These are phyloP conservation scores for Leptestheria dahalacensis DNA, from an alignment of 1,140 invertebrate genomes.

Conservation along the genomic window DNA sequence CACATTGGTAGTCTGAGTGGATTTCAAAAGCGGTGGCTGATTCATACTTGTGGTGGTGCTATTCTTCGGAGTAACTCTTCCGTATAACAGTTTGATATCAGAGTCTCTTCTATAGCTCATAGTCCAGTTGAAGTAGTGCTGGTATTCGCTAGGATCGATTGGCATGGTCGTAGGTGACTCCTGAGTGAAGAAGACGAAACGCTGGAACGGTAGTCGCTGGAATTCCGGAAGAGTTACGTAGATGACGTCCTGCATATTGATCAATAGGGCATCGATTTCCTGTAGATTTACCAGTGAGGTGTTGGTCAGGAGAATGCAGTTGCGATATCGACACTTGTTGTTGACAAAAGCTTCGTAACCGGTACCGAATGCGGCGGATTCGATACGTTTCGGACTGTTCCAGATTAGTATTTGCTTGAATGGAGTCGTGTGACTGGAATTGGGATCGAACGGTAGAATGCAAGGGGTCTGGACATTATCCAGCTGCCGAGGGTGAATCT, in stretches of 20 bases:
- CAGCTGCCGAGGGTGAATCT: too few relatives aligned
- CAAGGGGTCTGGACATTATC: too few relatives aligned
- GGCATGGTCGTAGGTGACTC: constrained; percentile 20
- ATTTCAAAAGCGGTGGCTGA: too few relatives aligned
- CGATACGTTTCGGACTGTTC: too few relatives aligned
- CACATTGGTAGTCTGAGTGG: too few relatives aligned
- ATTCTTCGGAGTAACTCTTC: constrained; percentile 19
- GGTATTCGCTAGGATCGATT: constrained; percentile 11
- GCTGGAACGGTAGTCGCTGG: constrained; percentile 11
- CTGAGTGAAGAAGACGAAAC: constrained; percentile 18
- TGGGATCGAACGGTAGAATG: too few relatives aligned
- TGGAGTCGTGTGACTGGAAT: too few relatives aligned
- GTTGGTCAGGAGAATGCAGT: not conserved
- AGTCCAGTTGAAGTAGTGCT: constrained; percentile 31
- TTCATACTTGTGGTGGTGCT: not conserved
- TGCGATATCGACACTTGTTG: not conserved
- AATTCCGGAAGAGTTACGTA: not conserved
- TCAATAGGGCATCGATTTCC: constrained; percentile 8
- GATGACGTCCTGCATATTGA: constrained; percentile 11
- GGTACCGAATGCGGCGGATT: not conserved
- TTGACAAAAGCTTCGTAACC: constrained; percentile 5
- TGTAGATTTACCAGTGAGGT: not conserved
- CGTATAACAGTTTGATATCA: constrained; percentile 28
- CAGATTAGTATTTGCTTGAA: too few relatives aligned
- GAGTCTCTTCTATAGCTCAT: constrained; percentile 31